Evolutionary conservation across 2,797 vertebrate genomes (phyloP), one percentile per base, ranked within the genome.

Genomic region (Hipposideros larvatus): DNA sequence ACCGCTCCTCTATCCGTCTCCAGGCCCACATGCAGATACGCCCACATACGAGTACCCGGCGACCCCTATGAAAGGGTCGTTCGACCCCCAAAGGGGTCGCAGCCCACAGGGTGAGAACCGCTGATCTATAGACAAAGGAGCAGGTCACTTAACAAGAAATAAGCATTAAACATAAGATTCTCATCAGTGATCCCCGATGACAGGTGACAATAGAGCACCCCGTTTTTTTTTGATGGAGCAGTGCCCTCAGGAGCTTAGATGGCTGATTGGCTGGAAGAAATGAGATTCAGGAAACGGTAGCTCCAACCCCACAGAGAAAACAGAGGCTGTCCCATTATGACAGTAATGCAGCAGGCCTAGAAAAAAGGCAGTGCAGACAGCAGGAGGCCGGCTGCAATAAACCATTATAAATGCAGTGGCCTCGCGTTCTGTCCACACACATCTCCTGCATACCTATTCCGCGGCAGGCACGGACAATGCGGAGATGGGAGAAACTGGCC

Each of bases 371-470:
- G 18, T 21, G 37, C 34, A 21, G 31, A 59, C 2, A 22, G 11
- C 46, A 48, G 41, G 0, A 10, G 34, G 14, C 80, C 34, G 24
- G 24, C 53, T 31, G 24, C 31, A 7, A 15, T 15, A 57, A 43
- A 37, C 0, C 18, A 0, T 6, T 19, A 8, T 15, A 18, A 65
- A 71, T 16, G 9, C 57, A 61, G 0, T 1, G n/a, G 18, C 37
- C 41, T 91, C 83, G 10, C 5, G 0, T 4, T 9, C 7, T 1
- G 80, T 11, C 75, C 41, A 24, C 22, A 21, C 28, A 3, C 31
- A 31, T 18, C 53, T 19, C 15, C 0, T 7, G 2, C 65, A 11
- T 6, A 14, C 51, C 1, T 2, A 2, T 11, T 21, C 46, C 0
- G 0, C 13, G 51, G 73, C 0, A 28, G 31, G 22, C 68, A 28